Base-by-base conservation (phyloP, 1,140 invertebrate species). In the Dendrolimus kikuchii region DNA sequence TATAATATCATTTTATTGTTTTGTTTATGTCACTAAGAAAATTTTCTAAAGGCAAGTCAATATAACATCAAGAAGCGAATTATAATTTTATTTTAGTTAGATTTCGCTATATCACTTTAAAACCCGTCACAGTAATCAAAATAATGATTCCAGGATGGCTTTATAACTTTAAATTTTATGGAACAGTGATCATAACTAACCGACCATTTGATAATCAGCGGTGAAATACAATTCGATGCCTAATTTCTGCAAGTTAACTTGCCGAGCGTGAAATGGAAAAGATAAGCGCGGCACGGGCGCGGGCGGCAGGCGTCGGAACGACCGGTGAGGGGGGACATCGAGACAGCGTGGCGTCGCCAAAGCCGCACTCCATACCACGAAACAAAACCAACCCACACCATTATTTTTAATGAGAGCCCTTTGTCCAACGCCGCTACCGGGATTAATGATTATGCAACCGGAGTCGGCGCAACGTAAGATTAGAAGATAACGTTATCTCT, bases 321-420 rank as follows among this genome's bases (percentile, higher is more conserved):
- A 8, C 39, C 10, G 37, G 5, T 42, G n/a, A 38, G 38, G 38
- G 49, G 55, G 55, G 41, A 62, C 39, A 23, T 10, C 59, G 71
- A 77, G 77, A 77, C 77, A 48, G 77, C 77, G 54, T 66, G 77
- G 69, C 77, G 74, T 55, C 68, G 56, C 49, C 55, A 43, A 43
- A 5, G 38, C 38, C 59, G 52, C 43, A 50, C 23, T 23, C 23
- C 43, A 49, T 50, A 52, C 40, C 51, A 51, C 59, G 50, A 64
- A 55, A 62, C 53, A 59, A 62, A 57, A 62, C 64, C 60, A 62
- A 65, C 55, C 43, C 40, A 52, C 41, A 52, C 59, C 57, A 64
- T 66, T 66, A 69, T 58, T 57, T 62, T 66, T 64, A 63, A 66
- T 57, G 60, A 63, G 56, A 42, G 36, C 53, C 62, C 60, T 60